Percentiles rank a stretch among this genome's conserved stretches.
Evolutionary conservation across 2,888 invertebrate species (phyloP).

Genomic region (Drosophila hamatofila): DNA sequence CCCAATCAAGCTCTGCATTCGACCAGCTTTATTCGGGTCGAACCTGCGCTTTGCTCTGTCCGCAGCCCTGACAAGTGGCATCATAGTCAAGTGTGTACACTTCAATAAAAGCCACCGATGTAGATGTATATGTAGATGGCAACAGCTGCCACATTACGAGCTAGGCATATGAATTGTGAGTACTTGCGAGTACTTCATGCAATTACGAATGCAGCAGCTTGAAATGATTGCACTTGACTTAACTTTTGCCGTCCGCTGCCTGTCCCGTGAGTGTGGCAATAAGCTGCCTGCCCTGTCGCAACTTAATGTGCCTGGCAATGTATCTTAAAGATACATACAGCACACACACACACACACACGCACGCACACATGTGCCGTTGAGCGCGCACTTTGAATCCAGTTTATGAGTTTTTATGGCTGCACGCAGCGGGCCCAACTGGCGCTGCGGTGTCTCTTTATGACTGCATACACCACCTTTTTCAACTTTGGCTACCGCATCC

Average conservation of each 20-base stretch:
- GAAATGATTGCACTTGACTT: constrained; percentile 70
- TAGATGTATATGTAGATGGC: no score
- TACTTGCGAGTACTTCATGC: constrained; percentile 46
- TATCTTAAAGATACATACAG: constrained; percentile 51
- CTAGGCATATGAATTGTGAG: constrained; percentile 43
- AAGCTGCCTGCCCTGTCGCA: constrained; percentile 46
- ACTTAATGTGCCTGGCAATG: constrained; percentile 52
- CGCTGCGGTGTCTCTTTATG: constrained; percentile 59
- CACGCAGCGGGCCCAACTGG: constrained; percentile 43
- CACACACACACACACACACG: neutral
- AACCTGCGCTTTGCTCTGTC: neutral
- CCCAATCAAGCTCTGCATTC: neutral
- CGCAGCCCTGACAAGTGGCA: constrained; percentile 9
- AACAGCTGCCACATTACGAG: constrained; percentile 58
- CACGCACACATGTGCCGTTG: constrained; percentile 11
- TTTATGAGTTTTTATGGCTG: constrained; percentile 67
- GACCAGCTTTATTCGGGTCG: constrained; percentile 2
- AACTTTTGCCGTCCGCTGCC: constrained; percentile 34
- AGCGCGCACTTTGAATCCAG: constrained; percentile 39
- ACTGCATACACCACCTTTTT: constrained; percentile 50
- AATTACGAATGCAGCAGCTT: constrained; percentile 70
- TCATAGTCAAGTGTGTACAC: constrained; percentile 1
- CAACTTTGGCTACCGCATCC: constrained; percentile 10
- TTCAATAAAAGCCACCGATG: constrained; percentile 18
- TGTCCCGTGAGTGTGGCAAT: constrained; percentile 43